Evolutionary conservation across 2,113 vertebrate genomes (phyloP).

Genomic region (Laterallus jamaicensis): DNA sequence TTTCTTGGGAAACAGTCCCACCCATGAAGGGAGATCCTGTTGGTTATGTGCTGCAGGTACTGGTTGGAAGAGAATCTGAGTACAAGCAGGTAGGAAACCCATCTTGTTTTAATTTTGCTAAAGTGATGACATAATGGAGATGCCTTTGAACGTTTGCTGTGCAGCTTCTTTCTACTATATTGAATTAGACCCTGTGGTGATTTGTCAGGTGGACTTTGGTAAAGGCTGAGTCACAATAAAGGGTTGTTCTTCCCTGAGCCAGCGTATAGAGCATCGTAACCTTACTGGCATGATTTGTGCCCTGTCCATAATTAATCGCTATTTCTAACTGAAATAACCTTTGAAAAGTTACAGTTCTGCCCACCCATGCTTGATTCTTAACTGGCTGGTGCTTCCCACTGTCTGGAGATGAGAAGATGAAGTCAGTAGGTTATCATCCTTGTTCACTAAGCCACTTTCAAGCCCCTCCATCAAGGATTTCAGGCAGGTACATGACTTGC

Average conservation of each 20-base stretch:
- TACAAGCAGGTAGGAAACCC: slow-evolving; percentile 91
- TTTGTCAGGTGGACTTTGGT: slow-evolving; percentile 1
- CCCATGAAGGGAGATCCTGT: slow-evolving; percentile 96
- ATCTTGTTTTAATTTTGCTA: neutral
- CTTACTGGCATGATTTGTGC: neutral
- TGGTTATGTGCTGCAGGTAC: slow-evolving; percentile 90
- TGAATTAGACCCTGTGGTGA: slow-evolving; percentile 1
- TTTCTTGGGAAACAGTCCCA: slow-evolving; percentile 91
- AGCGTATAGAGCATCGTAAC: neutral
- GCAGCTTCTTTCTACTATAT: neutral
- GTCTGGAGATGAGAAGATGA: neutral
- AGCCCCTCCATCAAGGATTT: neutral
- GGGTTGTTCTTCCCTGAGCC: neutral
- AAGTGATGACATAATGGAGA: neutral
- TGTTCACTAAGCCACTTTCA: neutral
- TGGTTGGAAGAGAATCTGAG: slow-evolving; percentile 93
- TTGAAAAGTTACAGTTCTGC: neutral
- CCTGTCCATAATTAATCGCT: neutral
- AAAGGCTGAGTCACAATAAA: slow-evolving; percentile 28
- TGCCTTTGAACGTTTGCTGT: neutral
- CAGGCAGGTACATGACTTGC: neutral
- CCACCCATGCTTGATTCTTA: neutral
- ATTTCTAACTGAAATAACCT: neutral
- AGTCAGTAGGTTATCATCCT: neutral
- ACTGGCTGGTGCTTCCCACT: neutral